Percentiles rank a stretch among this genome's conserved stretches.
Evolutionary conservation across 2,113 vertebrate genomes (phyloP).

Genomic region (Chaetodon auriga): DNA sequence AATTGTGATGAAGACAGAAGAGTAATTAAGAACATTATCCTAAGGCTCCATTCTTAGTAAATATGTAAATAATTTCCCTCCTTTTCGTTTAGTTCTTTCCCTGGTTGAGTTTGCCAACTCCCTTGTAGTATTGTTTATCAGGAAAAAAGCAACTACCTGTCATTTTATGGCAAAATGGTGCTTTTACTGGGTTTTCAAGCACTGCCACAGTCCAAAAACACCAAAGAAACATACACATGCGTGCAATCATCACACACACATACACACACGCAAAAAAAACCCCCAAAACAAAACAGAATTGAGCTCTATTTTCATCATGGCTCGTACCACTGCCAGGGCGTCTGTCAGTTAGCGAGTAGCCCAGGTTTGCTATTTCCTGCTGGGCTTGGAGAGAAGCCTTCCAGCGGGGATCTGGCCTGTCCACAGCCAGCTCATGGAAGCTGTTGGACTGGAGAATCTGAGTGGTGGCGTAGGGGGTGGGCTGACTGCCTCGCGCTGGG

Average conservation of each 20-base stretch:
- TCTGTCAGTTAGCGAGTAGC: slow-evolving; percentile 93
- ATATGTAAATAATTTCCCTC: slow-evolving; percentile 76
- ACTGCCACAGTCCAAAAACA: slow-evolving; percentile 10
- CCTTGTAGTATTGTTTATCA: slow-evolving; percentile 19
- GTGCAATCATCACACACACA: slow-evolving; percentile 9
- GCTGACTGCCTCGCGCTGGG: slow-evolving; percentile 90
- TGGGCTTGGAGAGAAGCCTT: slow-evolving; percentile 95
- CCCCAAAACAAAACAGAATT: background rate
- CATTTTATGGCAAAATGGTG: slow-evolving; percentile 13
- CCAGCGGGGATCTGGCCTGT: slow-evolving; percentile 95
- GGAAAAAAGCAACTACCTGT: slow-evolving; percentile 3
- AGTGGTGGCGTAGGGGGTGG: slow-evolving; percentile 94
- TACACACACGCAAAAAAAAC: background rate
- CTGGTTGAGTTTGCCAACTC: slow-evolving; percentile 32
- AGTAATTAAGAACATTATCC: slow-evolving; percentile 82
- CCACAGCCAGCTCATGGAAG: slow-evolving; percentile 95
- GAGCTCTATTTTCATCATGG: slow-evolving; percentile 2
- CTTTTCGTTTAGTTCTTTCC: slow-evolving; percentile 42
- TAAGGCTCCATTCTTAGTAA: slow-evolving; percentile 72
- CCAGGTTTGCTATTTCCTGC: slow-evolving; percentile 92
- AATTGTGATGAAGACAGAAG: slow-evolving; percentile 77
- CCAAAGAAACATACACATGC: background rate
- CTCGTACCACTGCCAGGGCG: slow-evolving; percentile 92
- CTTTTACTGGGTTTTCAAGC: background rate
- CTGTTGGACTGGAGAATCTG: slow-evolving; percentile 97